These are phyloP conservation scores for Endomychus coccineus DNA, from an alignment of 2,888 invertebrate species.

Conservation along the genomic window DNA sequence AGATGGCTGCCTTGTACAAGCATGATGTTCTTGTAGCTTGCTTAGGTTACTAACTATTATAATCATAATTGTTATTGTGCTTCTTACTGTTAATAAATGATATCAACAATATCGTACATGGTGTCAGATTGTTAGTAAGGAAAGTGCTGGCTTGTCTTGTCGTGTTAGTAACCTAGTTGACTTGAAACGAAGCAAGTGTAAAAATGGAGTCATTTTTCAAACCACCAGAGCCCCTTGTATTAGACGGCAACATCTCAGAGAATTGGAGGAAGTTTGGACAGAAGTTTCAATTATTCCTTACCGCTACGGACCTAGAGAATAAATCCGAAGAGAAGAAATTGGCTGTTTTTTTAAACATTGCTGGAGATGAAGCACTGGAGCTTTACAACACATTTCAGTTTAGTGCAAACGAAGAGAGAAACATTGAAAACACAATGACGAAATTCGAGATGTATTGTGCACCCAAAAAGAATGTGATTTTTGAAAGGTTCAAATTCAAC, in stretches of 20 bases:
- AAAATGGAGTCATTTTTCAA: not conserved
- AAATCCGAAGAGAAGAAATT: conserved; percentile 3
- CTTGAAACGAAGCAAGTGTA: no score
- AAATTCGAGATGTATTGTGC: conserved; percentile 4
- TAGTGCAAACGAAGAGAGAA: not conserved
- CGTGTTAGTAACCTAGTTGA: no score
- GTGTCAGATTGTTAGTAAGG: no score
- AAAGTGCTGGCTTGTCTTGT: no score
- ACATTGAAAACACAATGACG: not conserved
- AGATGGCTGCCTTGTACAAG: no score
- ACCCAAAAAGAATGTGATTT: conserved; percentile 4
- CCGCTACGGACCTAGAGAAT: not conserved
- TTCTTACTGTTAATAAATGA: no score
- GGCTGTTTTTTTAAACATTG: conserved; percentile 4
- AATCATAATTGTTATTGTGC: no score
- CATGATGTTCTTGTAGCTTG: no score
- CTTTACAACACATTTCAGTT: conserved; percentile 3
- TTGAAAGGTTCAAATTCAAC: conserved; percentile 7
- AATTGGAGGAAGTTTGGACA: conserved; percentile 10
- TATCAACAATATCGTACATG: no score
- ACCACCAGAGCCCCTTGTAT: conserved; percentile 1
- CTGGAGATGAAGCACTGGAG: conserved; percentile 5
- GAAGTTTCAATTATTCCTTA: conserved; percentile 3
- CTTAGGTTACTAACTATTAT: no score
- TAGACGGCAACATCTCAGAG: conserved; percentile 6